A percentile compares a stretch with the other conserved stretches of the same genome.
phyloP scores from a whole-genome alignment of 2,797 vertebrate genomes.

The Silurus aristotelis region DNA sequence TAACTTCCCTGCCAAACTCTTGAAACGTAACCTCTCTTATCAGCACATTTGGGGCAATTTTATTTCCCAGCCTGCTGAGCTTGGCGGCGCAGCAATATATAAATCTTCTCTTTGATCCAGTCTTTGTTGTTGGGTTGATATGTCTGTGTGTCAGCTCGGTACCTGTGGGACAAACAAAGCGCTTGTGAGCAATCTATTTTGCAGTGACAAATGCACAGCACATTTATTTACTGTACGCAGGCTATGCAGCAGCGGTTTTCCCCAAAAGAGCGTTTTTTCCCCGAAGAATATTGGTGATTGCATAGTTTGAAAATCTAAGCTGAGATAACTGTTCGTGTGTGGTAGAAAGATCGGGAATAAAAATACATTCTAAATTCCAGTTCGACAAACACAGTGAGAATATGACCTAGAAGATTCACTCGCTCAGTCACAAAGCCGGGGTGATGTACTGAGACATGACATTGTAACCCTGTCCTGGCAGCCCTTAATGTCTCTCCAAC shows the following conservation, averaged over 20 bases:
- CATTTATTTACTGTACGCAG: neutral
- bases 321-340: neutral
- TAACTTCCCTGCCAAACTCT: slow-evolving; percentile 16
- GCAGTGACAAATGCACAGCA: neutral
- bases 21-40: neutral
- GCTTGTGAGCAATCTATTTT: slow-evolving; percentile 6
- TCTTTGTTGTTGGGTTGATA: slow-evolving; percentile 98
- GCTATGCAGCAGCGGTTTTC: neutral
- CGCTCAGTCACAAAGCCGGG: neutral
- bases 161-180: slow-evolving; percentile 69
- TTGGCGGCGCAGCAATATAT: slow-evolving; percentile 91
- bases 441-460: neutral
- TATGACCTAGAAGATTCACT: neutral
- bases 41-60: slow-evolving; percentile 44
- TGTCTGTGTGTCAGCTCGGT: slow-evolving; percentile 94
- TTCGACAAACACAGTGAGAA: neutral
- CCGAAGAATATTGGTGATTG: neutral
- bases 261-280: neutral
- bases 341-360: neutral
- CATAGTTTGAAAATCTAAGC: neutral
- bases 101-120: slow-evolving; percentile 99
- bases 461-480: neutral
- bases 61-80: slow-evolving; percentile 93
- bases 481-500: neutral
- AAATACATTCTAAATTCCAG: neutral